Evolutionary conservation across 2,888 invertebrate genomes (phyloP).

Genomic region (Eristalinus aeneus): DNA sequence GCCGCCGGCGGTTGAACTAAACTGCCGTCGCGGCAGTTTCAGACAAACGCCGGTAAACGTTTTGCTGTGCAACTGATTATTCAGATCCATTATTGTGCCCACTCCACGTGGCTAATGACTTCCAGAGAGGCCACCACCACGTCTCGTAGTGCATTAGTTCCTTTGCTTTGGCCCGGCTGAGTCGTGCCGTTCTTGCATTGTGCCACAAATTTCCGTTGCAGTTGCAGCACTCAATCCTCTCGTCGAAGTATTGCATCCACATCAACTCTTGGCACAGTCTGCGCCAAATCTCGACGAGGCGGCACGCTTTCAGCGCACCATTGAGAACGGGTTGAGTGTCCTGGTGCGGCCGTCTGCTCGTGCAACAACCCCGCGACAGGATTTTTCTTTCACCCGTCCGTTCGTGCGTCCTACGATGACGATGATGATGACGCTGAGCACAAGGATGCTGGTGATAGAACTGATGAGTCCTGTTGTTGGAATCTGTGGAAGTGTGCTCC

Average conservation of each 20-base stretch:
- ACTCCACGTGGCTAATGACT: constrained; percentile 19
- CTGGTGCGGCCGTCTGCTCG: constrained; percentile 32
- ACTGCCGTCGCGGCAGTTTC: background rate
- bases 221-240: constrained; percentile 43
- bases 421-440: background rate
- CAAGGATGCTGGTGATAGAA: constrained; percentile 51
- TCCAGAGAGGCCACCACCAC: constrained; percentile 6
- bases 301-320: constrained; percentile 47
- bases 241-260: constrained; percentile 38
- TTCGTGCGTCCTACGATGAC: background rate
- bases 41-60: background rate
- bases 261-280: constrained; percentile 38
- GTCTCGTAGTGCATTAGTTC: constrained; percentile 18
- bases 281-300: constrained; percentile 52
- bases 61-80: background rate
- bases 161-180: constrained; percentile 4
- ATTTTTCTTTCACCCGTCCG: constrained; percentile 5
- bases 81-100: background rate
- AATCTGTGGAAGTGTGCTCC: constrained; percentile 56
- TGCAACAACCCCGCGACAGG: constrained; percentile 57
- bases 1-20: background rate
- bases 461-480: constrained; percentile 61
- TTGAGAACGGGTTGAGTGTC: constrained; percentile 44
- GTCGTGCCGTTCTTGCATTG: constrained; percentile 25
- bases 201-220: constrained; percentile 47